Conservation (phyloP, 2,888 invertebrate species). For the Pasiphila rectangulata region DNA sequence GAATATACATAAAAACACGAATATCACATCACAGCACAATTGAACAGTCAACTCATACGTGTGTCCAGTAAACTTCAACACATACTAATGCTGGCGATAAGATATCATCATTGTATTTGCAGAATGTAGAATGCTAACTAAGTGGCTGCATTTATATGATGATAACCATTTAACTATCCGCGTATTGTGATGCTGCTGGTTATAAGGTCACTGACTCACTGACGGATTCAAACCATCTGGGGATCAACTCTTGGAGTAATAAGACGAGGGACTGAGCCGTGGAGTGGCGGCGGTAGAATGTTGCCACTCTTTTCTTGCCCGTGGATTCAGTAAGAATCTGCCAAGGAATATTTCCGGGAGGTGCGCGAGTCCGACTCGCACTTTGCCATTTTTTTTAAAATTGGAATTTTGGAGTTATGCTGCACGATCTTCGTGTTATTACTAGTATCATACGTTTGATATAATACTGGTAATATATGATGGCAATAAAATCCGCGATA, state of each 20-base stretch:
- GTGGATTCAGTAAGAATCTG: no score
- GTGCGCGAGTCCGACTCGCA: no score
- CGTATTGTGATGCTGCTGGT: constrained; percentile 43
- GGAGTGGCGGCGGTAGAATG: no score
- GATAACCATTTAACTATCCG: constrained; percentile 42
- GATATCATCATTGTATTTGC: constrained; percentile 59
- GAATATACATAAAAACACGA: constrained; percentile 23
- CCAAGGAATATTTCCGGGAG: no score
- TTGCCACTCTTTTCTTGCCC: no score
- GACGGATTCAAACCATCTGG: not conserved
- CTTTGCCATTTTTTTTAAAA: no score
- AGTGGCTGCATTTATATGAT: constrained; percentile 48
- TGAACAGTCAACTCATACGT: constrained; percentile 41
- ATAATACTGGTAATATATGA: not conserved
- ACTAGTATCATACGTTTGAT: not conserved
- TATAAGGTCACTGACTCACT: no score
- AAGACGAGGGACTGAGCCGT: no score
- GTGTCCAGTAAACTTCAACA: constrained; percentile 47
- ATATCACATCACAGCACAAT: constrained; percentile 47
- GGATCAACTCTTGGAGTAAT: constrained; percentile 2
- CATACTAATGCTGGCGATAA: constrained; percentile 66
- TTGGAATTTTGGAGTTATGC: no score
- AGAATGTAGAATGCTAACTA: constrained; percentile 61
- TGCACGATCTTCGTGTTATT: no score
- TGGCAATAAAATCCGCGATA: constrained; percentile 15